These are phyloP conservation scores for Quadroppia sp. DNA, from an alignment of 2,888 invertebrate genomes.

Conservation along the genomic window DNA sequence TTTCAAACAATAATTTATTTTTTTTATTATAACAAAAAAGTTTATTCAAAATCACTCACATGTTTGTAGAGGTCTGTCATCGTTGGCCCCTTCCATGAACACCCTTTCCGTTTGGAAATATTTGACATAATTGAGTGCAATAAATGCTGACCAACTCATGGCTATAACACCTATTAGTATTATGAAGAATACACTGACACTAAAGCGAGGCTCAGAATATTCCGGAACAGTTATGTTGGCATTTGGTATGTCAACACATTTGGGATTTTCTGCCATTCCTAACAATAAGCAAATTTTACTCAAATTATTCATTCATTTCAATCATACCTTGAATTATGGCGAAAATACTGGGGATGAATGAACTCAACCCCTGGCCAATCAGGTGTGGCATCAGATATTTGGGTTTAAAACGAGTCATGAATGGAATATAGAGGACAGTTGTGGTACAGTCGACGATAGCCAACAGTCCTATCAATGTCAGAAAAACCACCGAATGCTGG, in stretches of 20 bases:
- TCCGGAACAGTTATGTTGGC: conserved; percentile 47
- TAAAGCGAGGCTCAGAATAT: conserved; percentile 60
- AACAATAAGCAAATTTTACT: not conserved
- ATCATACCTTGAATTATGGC: conserved; percentile 72
- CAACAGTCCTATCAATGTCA: conserved; percentile 64
- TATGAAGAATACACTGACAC: conserved; percentile 63
- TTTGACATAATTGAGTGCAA: conserved; percentile 58
- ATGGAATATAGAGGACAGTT: conserved; percentile 79
- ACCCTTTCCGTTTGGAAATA: conserved; percentile 12
- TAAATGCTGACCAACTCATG: conserved; percentile 63
- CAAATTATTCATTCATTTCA: too few species aligned
- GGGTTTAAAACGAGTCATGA: conserved; percentile 63
- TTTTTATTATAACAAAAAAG: too few species aligned
- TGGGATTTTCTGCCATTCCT: conserved; percentile 61
- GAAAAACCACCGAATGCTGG: conserved; percentile 50
- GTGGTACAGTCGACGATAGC: conserved; percentile 76
- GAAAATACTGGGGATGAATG: conserved; percentile 73
- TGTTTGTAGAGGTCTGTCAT: not conserved
- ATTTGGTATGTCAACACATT: conserved; percentile 51
- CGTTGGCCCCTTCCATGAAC: not conserved
- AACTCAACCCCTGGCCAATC: conserved; percentile 77
- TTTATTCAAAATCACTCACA: too few species aligned
- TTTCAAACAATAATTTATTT: not conserved
- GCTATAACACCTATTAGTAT: conserved; percentile 63
- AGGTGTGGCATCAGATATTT: conserved; percentile 75